phyloP scores from a whole-genome alignment of 2,888 invertebrate genomes.

The Timema cristinae region DNA sequence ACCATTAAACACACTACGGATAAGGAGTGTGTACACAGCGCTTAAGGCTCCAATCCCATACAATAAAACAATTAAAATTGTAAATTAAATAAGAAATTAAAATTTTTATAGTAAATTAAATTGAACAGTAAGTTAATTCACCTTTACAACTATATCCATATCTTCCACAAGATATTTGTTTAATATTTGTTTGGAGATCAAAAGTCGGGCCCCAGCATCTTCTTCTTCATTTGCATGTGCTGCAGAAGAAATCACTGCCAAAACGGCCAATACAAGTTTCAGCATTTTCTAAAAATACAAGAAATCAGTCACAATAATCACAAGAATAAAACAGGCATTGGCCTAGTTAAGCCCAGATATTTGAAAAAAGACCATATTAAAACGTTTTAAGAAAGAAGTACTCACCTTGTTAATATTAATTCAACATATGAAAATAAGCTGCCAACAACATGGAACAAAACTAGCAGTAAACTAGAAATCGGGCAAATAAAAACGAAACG shows the following conservation, averaged over 20 bases:
- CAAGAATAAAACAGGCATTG: too few relatives aligned
- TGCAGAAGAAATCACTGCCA: slow-evolving; percentile 47
- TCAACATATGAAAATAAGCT: too few relatives aligned
- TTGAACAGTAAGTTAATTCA: slow-evolving; percentile 40
- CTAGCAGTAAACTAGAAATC: too few relatives aligned
- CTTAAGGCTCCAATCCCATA: too few relatives aligned
- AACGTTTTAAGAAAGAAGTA: too few relatives aligned
- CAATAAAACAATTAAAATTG: too few relatives aligned
- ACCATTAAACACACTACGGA: neutral
- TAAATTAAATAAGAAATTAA: neutral
- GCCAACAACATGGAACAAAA: too few relatives aligned
- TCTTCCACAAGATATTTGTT: slow-evolving; percentile 96
- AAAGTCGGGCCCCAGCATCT: slow-evolving; percentile 71
- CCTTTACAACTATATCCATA: slow-evolving; percentile 90
- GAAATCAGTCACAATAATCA: neutral
- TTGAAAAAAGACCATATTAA: too few relatives aligned
- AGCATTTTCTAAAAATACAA: slow-evolving; percentile 6
- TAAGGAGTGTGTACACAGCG: neutral
- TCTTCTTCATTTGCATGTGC: slow-evolving; percentile 60
- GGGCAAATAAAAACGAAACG: too few relatives aligned
- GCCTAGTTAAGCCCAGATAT: too few relatives aligned
- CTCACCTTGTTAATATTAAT: too few relatives aligned
- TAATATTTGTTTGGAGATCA: slow-evolving; percentile 90
- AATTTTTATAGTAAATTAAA: neutral
- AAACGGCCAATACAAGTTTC: slow-evolving; percentile 43